These are phyloP conservation scores for Latrodectus hesperus DNA, from an alignment of 2,888 invertebrate genomes.

Conservation along the genomic window DNA sequence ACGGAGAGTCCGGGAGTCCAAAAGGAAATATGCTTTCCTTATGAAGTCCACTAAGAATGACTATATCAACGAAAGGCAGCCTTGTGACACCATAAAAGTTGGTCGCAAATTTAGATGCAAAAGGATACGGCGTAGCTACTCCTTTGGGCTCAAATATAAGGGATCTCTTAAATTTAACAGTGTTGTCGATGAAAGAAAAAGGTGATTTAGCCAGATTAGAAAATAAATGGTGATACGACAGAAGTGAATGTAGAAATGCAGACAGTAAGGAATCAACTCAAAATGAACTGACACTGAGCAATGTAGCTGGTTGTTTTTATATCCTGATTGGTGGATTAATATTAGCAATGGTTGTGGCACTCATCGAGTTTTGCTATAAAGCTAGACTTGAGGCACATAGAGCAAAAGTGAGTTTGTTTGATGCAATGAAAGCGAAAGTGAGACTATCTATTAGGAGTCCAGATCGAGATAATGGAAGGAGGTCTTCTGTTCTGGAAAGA, in stretches of 20 bases:
- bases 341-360: slow-evolving; percentile 91
- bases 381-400: slow-evolving; percentile 83
- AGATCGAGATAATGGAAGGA: background rate
- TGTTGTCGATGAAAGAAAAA: no score
- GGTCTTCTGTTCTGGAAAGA: slow-evolving; percentile 3
- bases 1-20: slow-evolving; percentile 73
- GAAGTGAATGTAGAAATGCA: no score
- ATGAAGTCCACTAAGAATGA: slow-evolving; percentile 70
- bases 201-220: no score
- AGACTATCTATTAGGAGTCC: no score
- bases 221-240: no score
- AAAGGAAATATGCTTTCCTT: slow-evolving; percentile 77
- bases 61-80: slow-evolving; percentile 78
- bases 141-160: no score
- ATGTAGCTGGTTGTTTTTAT: slow-evolving; percentile 99
- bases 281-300: slow-evolving; percentile 93
- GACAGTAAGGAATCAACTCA: slow-evolving; percentile 81
- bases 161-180: no score
- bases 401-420: slow-evolving; percentile 22
- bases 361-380: slow-evolving; percentile 96
- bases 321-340: slow-evolving; percentile 95
- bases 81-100: slow-evolving; percentile 96
- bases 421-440: no score
- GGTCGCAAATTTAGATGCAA: slow-evolving; percentile 78
- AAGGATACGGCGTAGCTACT: no score